Evolutionary conservation across 2,888 invertebrate genomes (phyloP), one percentile per base, ranked within the genome.

Genomic region (Orthosia gothica): DNA sequence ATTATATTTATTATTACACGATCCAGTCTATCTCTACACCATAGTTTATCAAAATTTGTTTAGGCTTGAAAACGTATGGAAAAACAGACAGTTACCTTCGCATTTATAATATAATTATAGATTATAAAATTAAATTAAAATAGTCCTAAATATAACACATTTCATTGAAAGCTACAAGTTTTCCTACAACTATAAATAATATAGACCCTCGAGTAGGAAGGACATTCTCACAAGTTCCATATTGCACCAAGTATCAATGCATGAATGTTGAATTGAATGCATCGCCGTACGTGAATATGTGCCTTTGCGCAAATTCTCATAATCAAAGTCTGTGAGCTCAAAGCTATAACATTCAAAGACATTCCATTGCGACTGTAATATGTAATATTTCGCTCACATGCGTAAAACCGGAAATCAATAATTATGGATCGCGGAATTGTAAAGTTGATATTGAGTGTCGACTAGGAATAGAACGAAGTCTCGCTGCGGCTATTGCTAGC

Each of bases 261-360:
- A 63, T 64, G 58, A 67, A 75, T 59, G 16, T 70, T 58, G 47
- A 68, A 79, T 79, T 69, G 59, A 81, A 80, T 70, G 59, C 65
- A 64, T 70, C 57, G 23, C 15, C 15, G 15, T 54, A 55, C 62
- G 62, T 58, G 58, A 63, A 79, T 54, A 66, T 57, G 40, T 61
- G 47, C 49, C 70, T 70, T 70, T 52, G 49, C 26, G 15, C 40
- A 61, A 66, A 47, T 81, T 65, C 81, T 68, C 57, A 68, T 70
- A 68, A 61, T 76, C 54, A 66, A 74, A 63, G 66, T 50, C 54
- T 74, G 70, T 76, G 81, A 75, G 52, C 57, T 76, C 20, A 65
- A 76, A 75, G 59, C 67, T 57, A 64, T 61, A 70, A 61, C 64
- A 66, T 71, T 80, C 76, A 81, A 69, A 80, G 76, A 71, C 71